Conservation (phyloP, 2,113 vertebrate genomes). For the Parus major region DNA sequence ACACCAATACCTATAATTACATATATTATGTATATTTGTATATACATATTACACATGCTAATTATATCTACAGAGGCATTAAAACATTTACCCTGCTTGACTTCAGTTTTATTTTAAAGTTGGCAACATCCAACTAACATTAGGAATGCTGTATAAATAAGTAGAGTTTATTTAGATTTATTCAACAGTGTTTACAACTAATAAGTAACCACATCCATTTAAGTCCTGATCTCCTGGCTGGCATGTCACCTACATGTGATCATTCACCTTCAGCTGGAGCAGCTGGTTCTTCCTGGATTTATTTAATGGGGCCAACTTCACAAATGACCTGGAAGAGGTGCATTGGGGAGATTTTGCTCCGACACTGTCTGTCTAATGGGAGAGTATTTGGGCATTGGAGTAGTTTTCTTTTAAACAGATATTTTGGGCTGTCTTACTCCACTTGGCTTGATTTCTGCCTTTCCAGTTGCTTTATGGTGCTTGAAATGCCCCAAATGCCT, state of each 20-base stretch:
- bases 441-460: not conserved
- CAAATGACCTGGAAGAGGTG: not conserved
- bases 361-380: not conserved
- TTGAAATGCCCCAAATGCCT: not conserved
- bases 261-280: not conserved
- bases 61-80: slow-evolving; percentile 31
- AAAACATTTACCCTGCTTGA: not conserved
- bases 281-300: not conserved
- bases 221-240: not conserved
- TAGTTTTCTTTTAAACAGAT: not conserved
- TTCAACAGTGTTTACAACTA: not conserved
- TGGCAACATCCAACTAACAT: not conserved
- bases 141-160: not conserved
- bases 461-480: not conserved
- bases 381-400: not conserved
- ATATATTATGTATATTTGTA: not conserved
- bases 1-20: slow-evolving; percentile 26
- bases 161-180: slow-evolving; percentile 19
- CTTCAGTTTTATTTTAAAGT: slow-evolving; percentile 35
- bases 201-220: not conserved
- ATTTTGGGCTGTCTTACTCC: not conserved
- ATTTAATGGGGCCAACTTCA: not conserved
- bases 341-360: not conserved
- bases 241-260: not conserved
- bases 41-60: not conserved